Evolutionary conservation across 2,797 vertebrate species (phyloP), one percentile per base, ranked within the genome.

Genomic region (Buceros bicornis): DNA sequence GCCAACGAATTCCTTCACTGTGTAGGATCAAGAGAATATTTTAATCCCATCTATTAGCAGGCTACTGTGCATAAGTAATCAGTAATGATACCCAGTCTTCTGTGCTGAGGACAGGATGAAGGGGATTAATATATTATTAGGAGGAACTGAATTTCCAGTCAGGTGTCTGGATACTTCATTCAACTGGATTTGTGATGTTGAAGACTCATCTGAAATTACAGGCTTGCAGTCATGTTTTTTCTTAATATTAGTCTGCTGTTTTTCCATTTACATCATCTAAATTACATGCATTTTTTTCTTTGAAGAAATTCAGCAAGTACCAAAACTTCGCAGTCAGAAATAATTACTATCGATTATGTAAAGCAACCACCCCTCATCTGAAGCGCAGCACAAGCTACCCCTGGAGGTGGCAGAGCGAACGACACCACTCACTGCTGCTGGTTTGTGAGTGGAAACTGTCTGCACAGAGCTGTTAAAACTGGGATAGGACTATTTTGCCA

Each of bases 101-200:
- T 87, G 81, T 48, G 50, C 71, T 26, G 50, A 85, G 86, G 47
- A 91, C 67, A 90, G 90, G 22, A 43, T 80, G 74, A 89, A 77
- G 56, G 18, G 64, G 66, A 85, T 91, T 93, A 89, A 90, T 84
- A 70, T 60, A 92, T 85, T 94, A 91, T 78, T 72, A 95, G 56
- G n/a, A 87, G 69, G 84, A 93, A 74, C 53, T 51, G 47, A 93
- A 65, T 92, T 97, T 87, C 77, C 78, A 96, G 48, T 91, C 91
- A 95, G 57, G 67, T 91, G 90, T 67, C 80, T 54, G 51, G 78
- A 79, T 89, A 89, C 56, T 91, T 94, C 0, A 11, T 91, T 81
- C 50, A 93, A 42, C 58, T 93, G 56, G 61, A 95, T 95, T 91
- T 92, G 85, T 61, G 87, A 82, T 61, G 79, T 3, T 79, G 74